These are phyloP conservation scores for Sinocyclocheilus anshuiensis DNA, from an alignment of 2,113 vertebrate genomes.

Conservation along the genomic window DNA sequence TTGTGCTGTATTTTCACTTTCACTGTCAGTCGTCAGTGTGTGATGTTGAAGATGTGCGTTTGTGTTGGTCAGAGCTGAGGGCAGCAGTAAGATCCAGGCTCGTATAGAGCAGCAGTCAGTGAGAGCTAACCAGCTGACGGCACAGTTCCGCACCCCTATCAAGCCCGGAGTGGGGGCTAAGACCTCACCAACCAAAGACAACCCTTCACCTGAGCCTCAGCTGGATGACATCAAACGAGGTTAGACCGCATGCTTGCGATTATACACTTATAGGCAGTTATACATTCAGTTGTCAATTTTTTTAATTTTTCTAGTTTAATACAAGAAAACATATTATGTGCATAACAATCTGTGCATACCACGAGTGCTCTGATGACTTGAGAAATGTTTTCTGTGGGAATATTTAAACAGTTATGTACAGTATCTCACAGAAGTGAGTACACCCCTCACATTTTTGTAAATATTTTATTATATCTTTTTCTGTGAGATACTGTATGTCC, in stretches of 20 bases:
- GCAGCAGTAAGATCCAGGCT: slow-evolving; percentile 98
- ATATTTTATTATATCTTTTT: too few species aligned
- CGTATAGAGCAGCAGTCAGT: slow-evolving; percentile 93
- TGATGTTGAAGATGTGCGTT: background rate
- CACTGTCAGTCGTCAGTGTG: background rate
- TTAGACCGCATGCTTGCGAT: slow-evolving; percentile 59
- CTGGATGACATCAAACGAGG: slow-evolving; percentile 99
- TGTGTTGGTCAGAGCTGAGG: slow-evolving; percentile 85
- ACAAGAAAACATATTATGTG: too few species aligned
- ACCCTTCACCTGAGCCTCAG: slow-evolving; percentile 95
- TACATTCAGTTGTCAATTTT: too few species aligned
- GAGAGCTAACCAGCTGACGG: slow-evolving; percentile 82
- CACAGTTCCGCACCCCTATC: slow-evolving; percentile 88
- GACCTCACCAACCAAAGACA: slow-evolving; percentile 92
- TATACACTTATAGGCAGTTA: too few species aligned
- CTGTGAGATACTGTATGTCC: too few species aligned
- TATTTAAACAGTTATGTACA: too few species aligned
- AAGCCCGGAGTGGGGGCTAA: slow-evolving; percentile 89
- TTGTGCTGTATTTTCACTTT: background rate
- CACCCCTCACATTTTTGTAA: too few species aligned
- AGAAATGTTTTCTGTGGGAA: too few species aligned
- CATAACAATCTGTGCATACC: too few species aligned
- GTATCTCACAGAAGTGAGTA: too few species aligned
- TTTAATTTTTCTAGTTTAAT: too few species aligned
- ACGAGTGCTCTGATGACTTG: too few species aligned